Evolutionary conservation across 35 echinoderm and acorn worm genomes (phyloP).

Genomic region (Strongylocentrotus purpuratus): DNA sequence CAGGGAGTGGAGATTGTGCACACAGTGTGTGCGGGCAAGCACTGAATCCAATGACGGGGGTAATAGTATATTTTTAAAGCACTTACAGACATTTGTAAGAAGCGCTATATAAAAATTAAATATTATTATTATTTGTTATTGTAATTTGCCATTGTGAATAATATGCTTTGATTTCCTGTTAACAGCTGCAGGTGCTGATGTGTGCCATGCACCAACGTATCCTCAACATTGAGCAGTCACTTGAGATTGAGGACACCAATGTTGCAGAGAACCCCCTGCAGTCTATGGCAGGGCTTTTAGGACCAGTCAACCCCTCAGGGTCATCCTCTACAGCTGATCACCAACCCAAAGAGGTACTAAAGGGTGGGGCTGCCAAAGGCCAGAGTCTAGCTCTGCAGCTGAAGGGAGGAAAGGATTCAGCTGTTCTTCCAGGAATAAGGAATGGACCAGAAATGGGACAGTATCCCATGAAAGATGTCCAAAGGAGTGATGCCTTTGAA

Average conservation of each 20-base stretch:
- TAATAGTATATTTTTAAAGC: too few species aligned
- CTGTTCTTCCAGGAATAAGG: neutral
- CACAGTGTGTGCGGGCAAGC: too few species aligned
- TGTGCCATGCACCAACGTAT: slow-evolving; percentile 52
- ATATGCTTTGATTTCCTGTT: neutral
- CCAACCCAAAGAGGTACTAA: neutral
- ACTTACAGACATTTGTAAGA: too few species aligned
- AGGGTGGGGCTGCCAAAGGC: neutral
- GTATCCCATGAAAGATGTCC: neutral
- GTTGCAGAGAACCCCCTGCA: neutral
- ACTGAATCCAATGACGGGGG: too few species aligned
- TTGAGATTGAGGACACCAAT: slow-evolving; percentile 41
- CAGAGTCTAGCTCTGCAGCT: neutral
- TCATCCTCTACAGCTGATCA: neutral
- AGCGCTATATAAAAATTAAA: too few species aligned
- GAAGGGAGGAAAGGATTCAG: neutral
- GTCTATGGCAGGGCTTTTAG: neutral
- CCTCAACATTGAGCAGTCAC: slow-evolving; percentile 15
- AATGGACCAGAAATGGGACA: neutral
- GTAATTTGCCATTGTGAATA: too few species aligned
- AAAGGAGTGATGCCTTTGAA: neutral
- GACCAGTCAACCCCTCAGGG: neutral
- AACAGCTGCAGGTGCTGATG: slow-evolving; percentile 45
- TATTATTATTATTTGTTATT: too few species aligned
- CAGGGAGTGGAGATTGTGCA: too few species aligned